Evolutionary conservation across 2,797 vertebrate genomes (phyloP), one percentile per base, ranked within the genome.

Genomic region (Aplochiton taeniatus): DNA sequence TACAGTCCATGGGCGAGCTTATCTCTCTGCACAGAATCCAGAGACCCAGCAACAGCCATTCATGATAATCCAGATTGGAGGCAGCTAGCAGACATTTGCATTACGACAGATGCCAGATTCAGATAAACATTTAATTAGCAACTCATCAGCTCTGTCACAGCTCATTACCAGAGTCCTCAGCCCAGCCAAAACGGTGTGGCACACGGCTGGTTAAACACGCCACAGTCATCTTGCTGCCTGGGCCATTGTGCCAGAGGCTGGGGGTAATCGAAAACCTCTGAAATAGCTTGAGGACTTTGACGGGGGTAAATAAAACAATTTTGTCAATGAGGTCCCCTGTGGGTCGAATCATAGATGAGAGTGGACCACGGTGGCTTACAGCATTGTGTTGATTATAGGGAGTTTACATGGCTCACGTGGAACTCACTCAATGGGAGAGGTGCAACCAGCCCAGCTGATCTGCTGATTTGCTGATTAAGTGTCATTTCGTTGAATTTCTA

Each of bases 61-160:
- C 54, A 66, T 69, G 77, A 82, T 86, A 87, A 89, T 90, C 86
- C 84, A 82, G 81, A 87, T 83, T 87, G 83, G 73, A 74, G 82
- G 74, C 84, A 66, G 75, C 82, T 75, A 81, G 78, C 82, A 84
- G 80, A 85, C 85, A 74, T 86, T 89, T 85, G 82, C 84, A 87
- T 84, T 72, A 83, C 75, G 70, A 84, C 89, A 87, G 87, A 89
- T 89, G 89, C 83, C 86, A 85, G 72, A 84, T 85, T 83, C 78
- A 83, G 86, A 88, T 88, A 87, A 86, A 88, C 87, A 89, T 88
- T 88, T 87, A 85, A 88, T 90, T 87, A 90, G 80, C 83, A 78
- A 75, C 82, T 86, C 84, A 82, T 90, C 84, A 87, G 82, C 85
- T 87, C 80, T 83, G 84, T 90, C 80, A 84, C 63, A 83, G 84